These are phyloP conservation scores for Bovichtus variegatus DNA, from an alignment of 2,797 vertebrate species.

Conservation along the genomic window DNA sequence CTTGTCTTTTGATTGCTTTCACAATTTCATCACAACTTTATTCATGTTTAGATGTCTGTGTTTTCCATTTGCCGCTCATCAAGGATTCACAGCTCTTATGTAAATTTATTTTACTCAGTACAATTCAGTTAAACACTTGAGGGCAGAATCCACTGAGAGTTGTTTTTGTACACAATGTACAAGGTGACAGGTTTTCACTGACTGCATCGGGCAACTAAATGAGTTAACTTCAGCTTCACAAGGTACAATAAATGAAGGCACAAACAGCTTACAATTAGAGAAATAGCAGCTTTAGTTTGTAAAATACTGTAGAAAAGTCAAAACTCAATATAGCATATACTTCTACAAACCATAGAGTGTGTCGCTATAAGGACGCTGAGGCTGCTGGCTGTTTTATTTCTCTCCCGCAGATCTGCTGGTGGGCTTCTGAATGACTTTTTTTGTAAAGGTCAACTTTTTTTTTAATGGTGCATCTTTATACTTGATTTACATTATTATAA, in stretches of 20 bases:
- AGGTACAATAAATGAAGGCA: neutral
- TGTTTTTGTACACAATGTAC: neutral
- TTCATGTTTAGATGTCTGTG: conserved; percentile 10
- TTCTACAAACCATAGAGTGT: neutral
- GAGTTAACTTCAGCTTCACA: neutral
- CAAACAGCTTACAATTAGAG: neutral
- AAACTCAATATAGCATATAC: neutral
- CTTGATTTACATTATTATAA: neutral
- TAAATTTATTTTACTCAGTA: neutral
- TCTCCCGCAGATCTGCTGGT: conserved; percentile 1
- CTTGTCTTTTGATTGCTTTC: conserved; percentile 26
- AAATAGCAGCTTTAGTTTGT: neutral
- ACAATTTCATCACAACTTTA: neutral
- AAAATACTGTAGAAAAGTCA: neutral
- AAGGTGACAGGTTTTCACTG: neutral
- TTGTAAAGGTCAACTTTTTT: neutral
- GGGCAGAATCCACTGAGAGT: neutral
- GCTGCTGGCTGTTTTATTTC: conserved; percentile 8
- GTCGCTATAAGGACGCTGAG: neutral
- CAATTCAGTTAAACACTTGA: neutral
- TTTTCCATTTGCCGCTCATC: conserved; percentile 16
- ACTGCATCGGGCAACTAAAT: neutral
- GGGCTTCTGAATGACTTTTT: neutral
- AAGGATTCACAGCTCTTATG: conserved; percentile 5
- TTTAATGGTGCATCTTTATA: neutral